A percentile compares a stretch with the other conserved stretches of the same genome.
phyloP scores from a whole-genome alignment of 2,797 vertebrate species.

The Haliaeetus albicilla region DNA sequence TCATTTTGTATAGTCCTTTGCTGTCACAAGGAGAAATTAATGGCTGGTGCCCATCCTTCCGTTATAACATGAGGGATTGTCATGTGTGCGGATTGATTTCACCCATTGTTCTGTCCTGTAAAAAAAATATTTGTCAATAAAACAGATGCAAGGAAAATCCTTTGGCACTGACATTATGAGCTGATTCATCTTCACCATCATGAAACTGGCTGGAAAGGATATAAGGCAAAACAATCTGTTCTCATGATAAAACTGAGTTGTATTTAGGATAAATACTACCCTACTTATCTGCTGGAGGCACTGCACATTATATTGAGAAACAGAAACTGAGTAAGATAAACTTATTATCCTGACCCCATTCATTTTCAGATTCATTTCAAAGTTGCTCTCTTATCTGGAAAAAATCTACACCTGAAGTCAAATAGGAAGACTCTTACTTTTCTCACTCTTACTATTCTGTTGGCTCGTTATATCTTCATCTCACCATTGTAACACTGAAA shows the following conservation, averaged over 20 bases:
- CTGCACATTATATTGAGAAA: not conserved
- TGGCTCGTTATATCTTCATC: not conserved
- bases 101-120: not conserved
- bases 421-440: not conserved
- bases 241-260: slow-evolving; percentile 24
- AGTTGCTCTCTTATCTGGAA: not conserved
- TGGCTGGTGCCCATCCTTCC: not conserved
- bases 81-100: slow-evolving; percentile 1
- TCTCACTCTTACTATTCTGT: not conserved
- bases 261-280: slow-evolving; percentile 28
- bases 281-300: slow-evolving; percentile 7
- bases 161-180: slow-evolving; percentile 2
- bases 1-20: slow-evolving; percentile 5
- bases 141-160: slow-evolving; percentile 40
- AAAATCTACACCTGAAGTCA: not conserved
- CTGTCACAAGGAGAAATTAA: slow-evolving; percentile 23
- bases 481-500: not conserved
- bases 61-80: not conserved
- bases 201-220: not conserved
- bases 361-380: not conserved
- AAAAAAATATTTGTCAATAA: slow-evolving; percentile 62
- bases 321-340: not conserved
- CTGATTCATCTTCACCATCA: slow-evolving; percentile 29
- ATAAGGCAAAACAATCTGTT: slow-evolving; percentile 18
- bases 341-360: not conserved